Percentiles rank a stretch among this genome's conserved stretches.
phyloP scores from a whole-genome alignment of 2,113 vertebrate species.

The Charina bottae region DNA sequence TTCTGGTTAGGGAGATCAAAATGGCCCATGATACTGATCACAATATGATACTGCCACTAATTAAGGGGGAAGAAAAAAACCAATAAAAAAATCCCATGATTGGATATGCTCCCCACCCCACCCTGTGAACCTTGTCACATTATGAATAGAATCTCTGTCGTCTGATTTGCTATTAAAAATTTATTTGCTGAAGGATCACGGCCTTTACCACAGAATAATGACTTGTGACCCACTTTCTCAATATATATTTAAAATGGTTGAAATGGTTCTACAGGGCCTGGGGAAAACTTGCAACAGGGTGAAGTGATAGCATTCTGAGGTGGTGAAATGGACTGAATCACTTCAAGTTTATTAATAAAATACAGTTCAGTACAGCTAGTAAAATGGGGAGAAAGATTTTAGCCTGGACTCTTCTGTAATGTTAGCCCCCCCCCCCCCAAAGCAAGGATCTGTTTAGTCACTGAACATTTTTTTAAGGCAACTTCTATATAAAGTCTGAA shows the following conservation, averaged over 20 bases:
- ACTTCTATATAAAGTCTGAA: neutral
- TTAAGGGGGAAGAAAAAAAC: constrained; percentile 4
- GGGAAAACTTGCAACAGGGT: neutral
- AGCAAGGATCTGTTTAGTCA: too few species aligned
- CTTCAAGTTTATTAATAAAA: neutral
- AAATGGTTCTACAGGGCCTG: too few species aligned
- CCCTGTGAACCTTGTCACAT: neutral
- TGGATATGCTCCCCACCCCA: neutral
- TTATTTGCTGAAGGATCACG: neutral
- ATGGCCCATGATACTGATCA: neutral
- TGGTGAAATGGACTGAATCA: too few species aligned
- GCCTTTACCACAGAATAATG: neutral
- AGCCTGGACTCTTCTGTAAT: neutral
- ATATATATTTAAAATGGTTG: neutral
- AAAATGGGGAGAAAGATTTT: neutral
- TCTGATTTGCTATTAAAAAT: neutral
- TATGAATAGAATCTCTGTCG: constrained; percentile 5
- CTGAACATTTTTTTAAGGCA: too few species aligned
- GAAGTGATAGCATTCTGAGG: neutral
- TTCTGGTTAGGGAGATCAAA: constrained; percentile 28
- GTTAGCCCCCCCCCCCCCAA: neutral
- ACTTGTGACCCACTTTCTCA: neutral
- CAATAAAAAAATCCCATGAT: neutral
- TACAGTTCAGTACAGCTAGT: neutral
- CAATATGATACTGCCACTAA: constrained; percentile 19